phyloP scores from a whole-genome alignment of 2,888 invertebrate genomes.

The Lithophane leautieri region DNA sequence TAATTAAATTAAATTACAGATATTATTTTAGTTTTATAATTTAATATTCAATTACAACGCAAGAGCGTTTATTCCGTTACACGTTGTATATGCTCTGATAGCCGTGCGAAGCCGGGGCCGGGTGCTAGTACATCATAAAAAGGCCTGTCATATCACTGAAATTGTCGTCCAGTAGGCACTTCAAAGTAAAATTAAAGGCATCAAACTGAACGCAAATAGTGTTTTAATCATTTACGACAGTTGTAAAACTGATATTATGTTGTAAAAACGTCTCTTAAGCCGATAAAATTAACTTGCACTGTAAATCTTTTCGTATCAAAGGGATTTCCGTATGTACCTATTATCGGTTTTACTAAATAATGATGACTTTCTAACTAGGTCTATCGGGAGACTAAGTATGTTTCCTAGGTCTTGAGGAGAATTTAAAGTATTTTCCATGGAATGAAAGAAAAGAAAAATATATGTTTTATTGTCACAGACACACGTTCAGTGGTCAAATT shows the following conservation, averaged over 20 bases:
- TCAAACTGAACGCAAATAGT: conserved; percentile 37
- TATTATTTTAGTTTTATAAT: no score
- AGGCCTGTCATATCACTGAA: conserved; percentile 16
- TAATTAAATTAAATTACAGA: no score
- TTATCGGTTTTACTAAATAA: conserved; percentile 35
- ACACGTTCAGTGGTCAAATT: no score
- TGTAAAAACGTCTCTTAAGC: conserved; percentile 58
- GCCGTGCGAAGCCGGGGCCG: no score
- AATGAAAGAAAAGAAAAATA: no score
- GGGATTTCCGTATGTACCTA: conserved; percentile 51
- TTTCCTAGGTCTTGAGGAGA: no score
- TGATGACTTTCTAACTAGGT: not conserved
- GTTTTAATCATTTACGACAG: conserved; percentile 63
- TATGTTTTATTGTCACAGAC: no score
- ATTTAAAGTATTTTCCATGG: no score
- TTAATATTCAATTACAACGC: no score
- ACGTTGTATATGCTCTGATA: no score
- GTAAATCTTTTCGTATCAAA: conserved; percentile 67
- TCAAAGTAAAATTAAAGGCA: conserved; percentile 56
- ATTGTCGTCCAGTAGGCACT: conserved; percentile 37
- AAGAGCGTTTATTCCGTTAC: no score
- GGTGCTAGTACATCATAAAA: not conserved
- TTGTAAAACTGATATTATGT: conserved; percentile 66
- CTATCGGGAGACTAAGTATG: no score
- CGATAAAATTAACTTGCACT: conserved; percentile 58